Conservation (phyloP, 2,888 invertebrate genomes). For the Pedicia rivosa region DNA sequence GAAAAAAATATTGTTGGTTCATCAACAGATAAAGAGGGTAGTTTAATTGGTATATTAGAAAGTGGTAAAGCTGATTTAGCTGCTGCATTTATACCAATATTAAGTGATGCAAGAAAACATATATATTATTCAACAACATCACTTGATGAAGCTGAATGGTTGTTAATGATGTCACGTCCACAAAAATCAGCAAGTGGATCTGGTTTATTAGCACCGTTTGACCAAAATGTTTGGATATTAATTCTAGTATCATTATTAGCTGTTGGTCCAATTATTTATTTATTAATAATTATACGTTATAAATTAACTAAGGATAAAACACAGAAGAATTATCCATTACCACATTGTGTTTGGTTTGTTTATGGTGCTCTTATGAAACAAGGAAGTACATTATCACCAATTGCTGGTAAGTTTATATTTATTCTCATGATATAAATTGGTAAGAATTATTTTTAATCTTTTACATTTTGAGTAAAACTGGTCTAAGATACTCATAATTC, state of each 20-base stretch:
- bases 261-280: constrained; percentile 64
- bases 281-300: constrained; percentile 46
- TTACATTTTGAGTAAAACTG: too few relatives aligned
- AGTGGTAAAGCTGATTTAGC: constrained; percentile 53
- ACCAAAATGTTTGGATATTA: constrained; percentile 51
- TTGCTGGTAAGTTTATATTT: constrained; percentile 52
- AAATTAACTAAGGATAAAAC: constrained; percentile 41
- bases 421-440: too few relatives aligned
- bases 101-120: constrained; percentile 38
- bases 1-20: constrained; percentile 43
- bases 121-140: constrained; percentile 41
- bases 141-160: constrained; percentile 61
- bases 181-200: constrained; percentile 68
- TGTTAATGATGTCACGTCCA: constrained; percentile 66
- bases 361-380: constrained; percentile 80
- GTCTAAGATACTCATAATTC: too few relatives aligned
- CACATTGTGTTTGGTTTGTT: constrained; percentile 71
- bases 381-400: constrained; percentile 64
- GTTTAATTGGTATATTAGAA: constrained; percentile 46
- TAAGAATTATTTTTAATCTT: too few relatives aligned
- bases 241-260: constrained; percentile 53
- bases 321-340: constrained; percentile 41
- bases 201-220: constrained; percentile 69
- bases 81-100: constrained; percentile 57
- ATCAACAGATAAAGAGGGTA: constrained; percentile 32